Conservation (phyloP, 1,140 invertebrate species). For the Drosophila pectinifera region DNA sequence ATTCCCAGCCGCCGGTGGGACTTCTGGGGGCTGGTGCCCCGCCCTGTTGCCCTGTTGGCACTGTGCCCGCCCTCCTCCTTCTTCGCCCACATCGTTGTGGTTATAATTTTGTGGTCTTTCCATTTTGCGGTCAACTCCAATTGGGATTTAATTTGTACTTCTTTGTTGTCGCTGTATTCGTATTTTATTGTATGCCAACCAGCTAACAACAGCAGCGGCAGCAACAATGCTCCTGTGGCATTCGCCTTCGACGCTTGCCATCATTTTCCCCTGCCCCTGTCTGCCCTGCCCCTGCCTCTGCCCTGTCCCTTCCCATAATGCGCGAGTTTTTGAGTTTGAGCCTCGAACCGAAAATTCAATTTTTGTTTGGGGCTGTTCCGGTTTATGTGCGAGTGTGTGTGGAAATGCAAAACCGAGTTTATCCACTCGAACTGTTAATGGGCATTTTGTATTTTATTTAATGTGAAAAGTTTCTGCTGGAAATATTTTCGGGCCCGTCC, state of each 20-base stretch:
- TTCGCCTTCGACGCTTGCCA: constrained; percentile 70
- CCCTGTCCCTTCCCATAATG: constrained; percentile 24
- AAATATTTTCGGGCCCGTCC: constrained; percentile 61
- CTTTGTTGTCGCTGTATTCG: constrained; percentile 81
- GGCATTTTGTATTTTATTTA: constrained; percentile 84
- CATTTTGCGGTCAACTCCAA: constrained; percentile 83
- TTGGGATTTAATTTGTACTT: constrained; percentile 83
- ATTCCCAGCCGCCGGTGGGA: constrained; percentile 34
- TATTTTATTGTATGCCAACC: constrained; percentile 78
- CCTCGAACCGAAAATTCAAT: constrained; percentile 77
- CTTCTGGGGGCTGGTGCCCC: background rate
- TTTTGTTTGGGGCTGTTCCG: constrained; percentile 63
- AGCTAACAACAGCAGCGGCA: constrained; percentile 54
- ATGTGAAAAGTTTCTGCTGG: constrained; percentile 79
- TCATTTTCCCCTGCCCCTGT: constrained; percentile 37
- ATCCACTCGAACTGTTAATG: constrained; percentile 84
- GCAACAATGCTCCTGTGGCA: constrained; percentile 62
- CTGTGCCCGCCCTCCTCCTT: constrained; percentile 34
- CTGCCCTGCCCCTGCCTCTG: background rate
- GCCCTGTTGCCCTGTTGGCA: constrained; percentile 39
- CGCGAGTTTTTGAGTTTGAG: constrained; percentile 79
- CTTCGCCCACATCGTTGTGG: constrained; percentile 73
- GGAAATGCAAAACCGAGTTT: constrained; percentile 77
- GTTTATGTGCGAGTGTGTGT: constrained; percentile 21
- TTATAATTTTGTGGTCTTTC: constrained; percentile 83